Percentiles rank a stretch among this genome's conserved stretches.
Evolutionary conservation across 2,113 vertebrate species (phyloP).

Genomic region (Cairina moschata): DNA sequence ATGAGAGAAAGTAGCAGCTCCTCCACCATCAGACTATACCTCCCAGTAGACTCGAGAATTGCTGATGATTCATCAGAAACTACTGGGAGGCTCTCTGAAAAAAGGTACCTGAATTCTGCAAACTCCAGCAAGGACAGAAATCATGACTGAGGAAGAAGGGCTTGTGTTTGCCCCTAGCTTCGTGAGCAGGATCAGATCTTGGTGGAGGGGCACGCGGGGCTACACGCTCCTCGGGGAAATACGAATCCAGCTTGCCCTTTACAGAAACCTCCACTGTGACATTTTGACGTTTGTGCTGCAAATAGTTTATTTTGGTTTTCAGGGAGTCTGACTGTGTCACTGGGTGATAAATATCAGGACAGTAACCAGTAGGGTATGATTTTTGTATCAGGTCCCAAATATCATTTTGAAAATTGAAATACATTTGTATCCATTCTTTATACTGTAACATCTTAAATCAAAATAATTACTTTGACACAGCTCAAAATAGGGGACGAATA

Average conservation of each 20-base stretch:
- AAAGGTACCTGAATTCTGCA: background rate
- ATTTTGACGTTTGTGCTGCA: slow-evolving; percentile 12
- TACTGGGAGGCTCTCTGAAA: background rate
- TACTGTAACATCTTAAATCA: background rate
- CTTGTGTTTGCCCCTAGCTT: background rate
- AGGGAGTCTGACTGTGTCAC: background rate
- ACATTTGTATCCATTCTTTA: background rate
- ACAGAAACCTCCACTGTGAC: background rate
- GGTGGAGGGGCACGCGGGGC: background rate
- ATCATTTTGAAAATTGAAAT: slow-evolving; percentile 2
- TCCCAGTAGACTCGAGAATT: background rate
- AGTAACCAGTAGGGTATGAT: background rate
- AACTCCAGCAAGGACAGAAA: background rate
- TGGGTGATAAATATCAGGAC: background rate
- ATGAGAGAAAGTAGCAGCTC: background rate
- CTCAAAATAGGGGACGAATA: background rate
- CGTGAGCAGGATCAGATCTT: background rate
- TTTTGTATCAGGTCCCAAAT: background rate
- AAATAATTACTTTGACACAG: background rate
- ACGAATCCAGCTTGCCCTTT: background rate
- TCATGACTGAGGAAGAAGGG: background rate
- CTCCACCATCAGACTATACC: background rate
- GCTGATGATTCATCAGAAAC: background rate
- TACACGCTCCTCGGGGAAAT: background rate
- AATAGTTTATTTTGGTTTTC: background rate